Evolutionary conservation across 2,797 vertebrate genomes (phyloP), one percentile per base, ranked within the genome.

Genomic region (Melanotaenia pygmaea): DNA sequence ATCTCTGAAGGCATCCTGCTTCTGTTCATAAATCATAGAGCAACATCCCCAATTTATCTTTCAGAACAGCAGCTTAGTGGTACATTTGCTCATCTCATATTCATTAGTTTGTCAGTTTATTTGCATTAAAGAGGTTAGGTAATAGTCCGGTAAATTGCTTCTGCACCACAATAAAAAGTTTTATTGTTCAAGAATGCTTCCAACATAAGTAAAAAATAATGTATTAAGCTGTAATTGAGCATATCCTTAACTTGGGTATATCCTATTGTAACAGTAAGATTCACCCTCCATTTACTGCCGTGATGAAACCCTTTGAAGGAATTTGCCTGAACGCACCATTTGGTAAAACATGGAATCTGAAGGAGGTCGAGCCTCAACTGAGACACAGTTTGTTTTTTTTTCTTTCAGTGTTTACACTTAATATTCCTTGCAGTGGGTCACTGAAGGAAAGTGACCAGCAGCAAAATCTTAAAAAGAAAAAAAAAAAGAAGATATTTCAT

Each of bases 401-500:
- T 6, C 7, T 53, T n/a, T 54, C 59, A 30, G 50, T 64, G 58
- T 77, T 85, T 64, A 83, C 71, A 35, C 32, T 61, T 57, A 1
- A 60, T n/a, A 22, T 65, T 65, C 50, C 24, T 62, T 6, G 20
- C 26, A 24, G 26, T 30, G 26, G 13, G 26, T 16, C 54, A 32
- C 54, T 57, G 54, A 3, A 32, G 51, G 51, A 50, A 50, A 50
- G 47, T 50, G 9, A 47, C 45, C 45, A 22, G 7, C 20, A 50
- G 10, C 20, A 50, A 32, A 0, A 5, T 30, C 9, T 58, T 45
- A 64, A 43, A 20, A 58, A 5, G 57, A 67, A 40, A 2, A 1
- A 32, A 51, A n/a, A 4, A 63, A n/a, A 34, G 34, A 28, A 18
- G 1, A 22, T 8, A 40, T 14, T 14, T 40, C 14, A 47, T 47